Evolutionary conservation across 2,113 vertebrate genomes (phyloP), one percentile per base, ranked within the genome.

Genomic region (Carassius carassius): DNA sequence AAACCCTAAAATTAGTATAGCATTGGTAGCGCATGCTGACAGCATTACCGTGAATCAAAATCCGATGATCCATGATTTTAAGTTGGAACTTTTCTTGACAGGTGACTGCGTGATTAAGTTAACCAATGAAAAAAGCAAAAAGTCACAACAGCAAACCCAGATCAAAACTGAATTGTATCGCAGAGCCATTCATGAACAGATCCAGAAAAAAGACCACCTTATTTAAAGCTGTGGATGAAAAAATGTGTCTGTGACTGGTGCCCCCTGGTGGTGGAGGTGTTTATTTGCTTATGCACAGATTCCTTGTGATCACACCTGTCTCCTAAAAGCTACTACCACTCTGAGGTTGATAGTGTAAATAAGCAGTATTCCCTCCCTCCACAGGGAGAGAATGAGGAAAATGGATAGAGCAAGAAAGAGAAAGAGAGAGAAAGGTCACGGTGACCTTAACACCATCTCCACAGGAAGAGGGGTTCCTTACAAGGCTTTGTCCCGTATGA

Each of bases 191-290:
- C 62, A 29, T 29, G 25, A 65, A 6, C 23, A 29, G 62, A 29
- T 29, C 23, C 23, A 65, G 56, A 21, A 58, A 29, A 58, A 25
- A 63, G 12, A 35, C 78, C 51, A 54, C 21, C 2, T 67, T 88
- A 89, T 88, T 89, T 84, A 84, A 81, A 85, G 84, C 65, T 85
- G 72, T 35, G 58, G 51, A 87, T 88, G 84, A 84, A 85, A 85
- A 90, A 87, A 84, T 84, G 49, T 35, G 37, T 21, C 74, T 85
- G 85, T 65, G 62, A 86, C 84, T 74, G 67, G 77, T 41, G 70
- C 78, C 62, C 65, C 81, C 81, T 29, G 56, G 73, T 86, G 86
- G 85, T 74, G 58, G 60, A 80, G 56, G 74, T 85, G 63, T 82
- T 84, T 81, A 29, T 84, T 85, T 56, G 72, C 76, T 73, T 56